A percentile compares a stretch with the other conserved stretches of the same genome.
Evolutionary conservation across 2,888 invertebrate species (phyloP).

Genomic region (Pseudococcus viburni): DNA sequence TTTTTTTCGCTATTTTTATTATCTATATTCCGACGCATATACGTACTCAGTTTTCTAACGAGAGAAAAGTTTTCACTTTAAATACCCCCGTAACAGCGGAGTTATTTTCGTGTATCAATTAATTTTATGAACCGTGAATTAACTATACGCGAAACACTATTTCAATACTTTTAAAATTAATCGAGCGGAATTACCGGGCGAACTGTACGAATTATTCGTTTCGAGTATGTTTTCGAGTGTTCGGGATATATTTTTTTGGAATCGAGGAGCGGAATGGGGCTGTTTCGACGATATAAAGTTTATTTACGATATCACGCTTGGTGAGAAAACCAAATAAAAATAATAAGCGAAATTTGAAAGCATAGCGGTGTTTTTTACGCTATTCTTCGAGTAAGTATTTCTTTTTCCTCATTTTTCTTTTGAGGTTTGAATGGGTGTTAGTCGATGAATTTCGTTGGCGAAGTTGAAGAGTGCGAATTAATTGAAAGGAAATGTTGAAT

Average conservation of each 20-base stretch:
- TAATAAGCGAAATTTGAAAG: constrained; percentile 33
- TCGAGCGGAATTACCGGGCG: constrained; percentile 47
- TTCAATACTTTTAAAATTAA: constrained; percentile 50
- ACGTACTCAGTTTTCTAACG: not conserved
- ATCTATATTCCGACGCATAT: not conserved
- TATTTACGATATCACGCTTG: constrained; percentile 1
- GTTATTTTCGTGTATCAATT: constrained; percentile 54
- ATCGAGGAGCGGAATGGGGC: not conserved
- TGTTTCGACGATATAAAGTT: not conserved
- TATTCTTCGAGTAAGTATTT: too few species aligned
- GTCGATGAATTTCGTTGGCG: too few species aligned
- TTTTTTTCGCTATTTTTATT: not conserved
- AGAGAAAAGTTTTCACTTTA: constrained; percentile 25
- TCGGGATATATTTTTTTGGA: not conserved
- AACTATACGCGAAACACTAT: constrained; percentile 40
- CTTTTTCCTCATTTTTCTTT: too few species aligned
- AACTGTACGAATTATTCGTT: constrained; percentile 30
- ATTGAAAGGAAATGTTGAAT: too few species aligned
- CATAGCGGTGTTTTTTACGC: not conserved
- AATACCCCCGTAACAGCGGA: constrained; percentile 15
- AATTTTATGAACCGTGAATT: constrained; percentile 55
- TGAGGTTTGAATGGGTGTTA: too few species aligned
- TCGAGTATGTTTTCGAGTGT: constrained; percentile 19
- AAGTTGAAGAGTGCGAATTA: too few species aligned
- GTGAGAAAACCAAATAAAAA: constrained; percentile 10